Percentiles rank a stretch among this genome's conserved stretches.
phyloP scores from a whole-genome alignment of 2,113 vertebrate species.

The Mormyrus lacerda region DNA sequence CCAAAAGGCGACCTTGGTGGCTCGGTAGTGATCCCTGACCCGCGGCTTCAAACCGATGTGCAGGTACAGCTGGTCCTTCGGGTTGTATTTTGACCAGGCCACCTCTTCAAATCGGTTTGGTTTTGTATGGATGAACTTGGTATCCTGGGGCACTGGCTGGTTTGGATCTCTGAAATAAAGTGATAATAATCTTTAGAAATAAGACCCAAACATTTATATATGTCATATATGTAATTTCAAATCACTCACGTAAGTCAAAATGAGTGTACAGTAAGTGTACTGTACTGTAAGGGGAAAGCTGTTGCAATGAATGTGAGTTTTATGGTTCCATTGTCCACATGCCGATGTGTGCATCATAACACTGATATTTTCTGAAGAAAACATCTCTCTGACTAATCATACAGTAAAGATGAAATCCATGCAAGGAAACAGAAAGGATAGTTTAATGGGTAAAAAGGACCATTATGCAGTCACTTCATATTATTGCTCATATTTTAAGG shows the following conservation, averaged over 20 bases:
- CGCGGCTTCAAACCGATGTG: slow-evolving; percentile 91
- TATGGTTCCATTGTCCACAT: background rate
- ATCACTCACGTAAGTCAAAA: background rate
- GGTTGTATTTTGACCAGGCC: slow-evolving; percentile 94
- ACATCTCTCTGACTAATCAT: background rate
- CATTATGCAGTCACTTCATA: background rate
- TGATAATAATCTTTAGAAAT: background rate
- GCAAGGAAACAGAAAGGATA: background rate
- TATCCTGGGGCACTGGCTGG: slow-evolving; percentile 92
- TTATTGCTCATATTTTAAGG: background rate
- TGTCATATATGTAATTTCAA: background rate
- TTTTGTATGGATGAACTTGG: slow-evolving; percentile 95
- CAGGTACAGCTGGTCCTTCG: slow-evolving; percentile 91
- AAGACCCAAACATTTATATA: background rate
- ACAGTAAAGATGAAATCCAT: background rate
- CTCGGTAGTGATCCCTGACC: slow-evolving; percentile 88
- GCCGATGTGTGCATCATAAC: background rate
- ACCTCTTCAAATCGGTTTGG: slow-evolving; percentile 97
- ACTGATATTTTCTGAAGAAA: background rate
- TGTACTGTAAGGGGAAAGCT: background rate
- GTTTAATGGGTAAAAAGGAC: background rate
- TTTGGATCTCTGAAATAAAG: slow-evolving; percentile 78
- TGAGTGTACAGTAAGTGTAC: too few relatives aligned
- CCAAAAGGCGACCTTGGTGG: slow-evolving; percentile 97
- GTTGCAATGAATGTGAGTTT: background rate